Evolutionary conservation across 1,140 invertebrate species (phyloP).

Genomic region (Pantala flavescens): DNA sequence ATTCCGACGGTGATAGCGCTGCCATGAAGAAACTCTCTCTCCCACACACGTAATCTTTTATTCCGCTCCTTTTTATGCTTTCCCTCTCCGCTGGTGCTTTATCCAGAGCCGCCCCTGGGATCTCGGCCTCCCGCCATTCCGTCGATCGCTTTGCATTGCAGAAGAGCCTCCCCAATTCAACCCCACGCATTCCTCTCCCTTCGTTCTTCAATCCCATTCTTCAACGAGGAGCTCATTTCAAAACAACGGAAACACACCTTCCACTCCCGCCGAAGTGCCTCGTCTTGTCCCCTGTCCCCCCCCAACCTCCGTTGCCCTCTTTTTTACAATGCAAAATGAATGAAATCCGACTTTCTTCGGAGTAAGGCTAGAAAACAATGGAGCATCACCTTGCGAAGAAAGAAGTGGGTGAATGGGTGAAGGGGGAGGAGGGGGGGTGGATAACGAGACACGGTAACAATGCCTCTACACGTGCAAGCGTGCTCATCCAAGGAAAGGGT

Average conservation of each 20-base stretch:
- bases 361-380: neutral
- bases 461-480: neutral
- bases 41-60: too few species aligned
- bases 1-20: too few species aligned
- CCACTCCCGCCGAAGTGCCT: neutral
- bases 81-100: neutral
- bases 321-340: slow-evolving; percentile 8
- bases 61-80: neutral
- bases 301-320: neutral
- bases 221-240: neutral
- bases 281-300: neutral
- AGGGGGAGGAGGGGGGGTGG: neutral
- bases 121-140: neutral
- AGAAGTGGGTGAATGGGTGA: slow-evolving; percentile 7
- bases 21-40: too few species aligned
- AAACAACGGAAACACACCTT: neutral
- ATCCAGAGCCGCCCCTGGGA: neutral
- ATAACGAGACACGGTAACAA: neutral
- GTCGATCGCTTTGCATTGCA: neutral
- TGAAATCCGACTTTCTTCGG: slow-evolving; percentile 1
- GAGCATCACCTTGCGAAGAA: neutral
- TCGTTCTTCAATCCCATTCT: slow-evolving; percentile 5
- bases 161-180: neutral
- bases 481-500: neutral
- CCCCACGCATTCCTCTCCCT: neutral